phyloP scores from a whole-genome alignment of 2,113 vertebrate species.

The Festucalex cinctus region DNA sequence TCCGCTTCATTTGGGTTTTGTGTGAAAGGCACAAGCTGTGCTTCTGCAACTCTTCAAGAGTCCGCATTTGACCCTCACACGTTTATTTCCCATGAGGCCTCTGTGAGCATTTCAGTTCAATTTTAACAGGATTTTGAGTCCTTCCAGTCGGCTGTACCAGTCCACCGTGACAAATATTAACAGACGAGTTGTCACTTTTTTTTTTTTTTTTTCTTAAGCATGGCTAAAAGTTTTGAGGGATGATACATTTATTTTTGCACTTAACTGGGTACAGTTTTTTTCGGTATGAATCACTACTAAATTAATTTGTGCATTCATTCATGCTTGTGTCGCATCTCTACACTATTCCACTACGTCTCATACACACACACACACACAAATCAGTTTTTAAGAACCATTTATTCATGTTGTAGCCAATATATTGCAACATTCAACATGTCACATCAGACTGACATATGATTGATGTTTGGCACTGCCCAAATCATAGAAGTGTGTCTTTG shows the following conservation, averaged over 20 bases:
- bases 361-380: background rate
- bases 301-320: no score
- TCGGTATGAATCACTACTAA: no score
- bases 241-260: background rate
- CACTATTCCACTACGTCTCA: background rate
- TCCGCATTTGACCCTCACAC: constrained; percentile 7
- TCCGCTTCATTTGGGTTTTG: background rate
- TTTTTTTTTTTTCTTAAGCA: background rate
- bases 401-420: constrained; percentile 29
- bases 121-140: constrained; percentile 28
- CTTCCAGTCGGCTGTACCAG: background rate
- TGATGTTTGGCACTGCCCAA: constrained; percentile 20
- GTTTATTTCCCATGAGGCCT: constrained; percentile 36
- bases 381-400: constrained; percentile 32
- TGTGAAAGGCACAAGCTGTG: background rate
- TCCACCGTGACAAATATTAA: background rate
- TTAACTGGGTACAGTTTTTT: no score
- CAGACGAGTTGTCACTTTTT: background rate
- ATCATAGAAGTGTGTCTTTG: background rate
- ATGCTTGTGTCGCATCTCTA: background rate
- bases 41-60: background rate
- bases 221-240: background rate
- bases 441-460: constrained; percentile 29
- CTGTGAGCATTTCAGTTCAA: constrained; percentile 21
- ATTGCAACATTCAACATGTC: constrained; percentile 38